These are phyloP conservation scores for Drosophila sulfurigaster DNA, from an alignment of 1,140 invertebrate species.

Conservation along the genomic window DNA sequence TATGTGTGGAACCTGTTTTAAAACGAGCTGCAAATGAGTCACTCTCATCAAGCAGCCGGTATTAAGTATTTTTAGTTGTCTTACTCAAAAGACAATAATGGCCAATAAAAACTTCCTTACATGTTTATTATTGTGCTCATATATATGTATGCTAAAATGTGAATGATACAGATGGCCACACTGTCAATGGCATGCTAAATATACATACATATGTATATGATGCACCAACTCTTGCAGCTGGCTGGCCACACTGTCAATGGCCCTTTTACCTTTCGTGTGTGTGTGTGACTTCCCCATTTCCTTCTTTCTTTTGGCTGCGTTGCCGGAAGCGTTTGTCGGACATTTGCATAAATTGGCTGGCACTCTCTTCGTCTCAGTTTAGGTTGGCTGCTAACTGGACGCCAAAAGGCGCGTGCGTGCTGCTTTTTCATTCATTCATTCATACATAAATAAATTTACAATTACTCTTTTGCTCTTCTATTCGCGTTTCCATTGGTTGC, in stretches of 20 bases:
- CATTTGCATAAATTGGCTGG: conserved; percentile 44
- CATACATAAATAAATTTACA: conserved; percentile 46
- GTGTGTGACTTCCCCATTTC: conserved; percentile 45
- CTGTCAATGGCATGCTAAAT: background rate
- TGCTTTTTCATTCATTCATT: conserved; percentile 45
- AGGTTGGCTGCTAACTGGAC: conserved; percentile 24
- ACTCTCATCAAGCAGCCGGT: conserved; percentile 2
- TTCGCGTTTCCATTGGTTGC: conserved; percentile 24
- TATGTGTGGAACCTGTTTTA: conserved; percentile 9
- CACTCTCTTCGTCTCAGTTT: background rate
- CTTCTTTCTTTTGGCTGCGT: conserved; percentile 4
- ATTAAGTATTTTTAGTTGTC: conserved; percentile 11
- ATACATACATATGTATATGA: background rate
- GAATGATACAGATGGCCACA: no score
- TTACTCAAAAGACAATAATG: conserved; percentile 1
- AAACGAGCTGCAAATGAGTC: conserved; percentile 13
- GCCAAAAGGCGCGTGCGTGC: conserved; percentile 69
- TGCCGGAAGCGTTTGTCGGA: conserved; percentile 37
- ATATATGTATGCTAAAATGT: no score
- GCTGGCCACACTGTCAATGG: background rate
- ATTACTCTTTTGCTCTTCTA: conserved; percentile 54
- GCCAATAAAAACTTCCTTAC: conserved; percentile 16
- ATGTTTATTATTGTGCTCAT: background rate
- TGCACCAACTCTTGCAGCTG: conserved; percentile 18
- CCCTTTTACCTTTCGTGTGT: conserved; percentile 31